phyloP scores from a whole-genome alignment of 2,888 invertebrate genomes.

The Himalopsyche japonica region DNA sequence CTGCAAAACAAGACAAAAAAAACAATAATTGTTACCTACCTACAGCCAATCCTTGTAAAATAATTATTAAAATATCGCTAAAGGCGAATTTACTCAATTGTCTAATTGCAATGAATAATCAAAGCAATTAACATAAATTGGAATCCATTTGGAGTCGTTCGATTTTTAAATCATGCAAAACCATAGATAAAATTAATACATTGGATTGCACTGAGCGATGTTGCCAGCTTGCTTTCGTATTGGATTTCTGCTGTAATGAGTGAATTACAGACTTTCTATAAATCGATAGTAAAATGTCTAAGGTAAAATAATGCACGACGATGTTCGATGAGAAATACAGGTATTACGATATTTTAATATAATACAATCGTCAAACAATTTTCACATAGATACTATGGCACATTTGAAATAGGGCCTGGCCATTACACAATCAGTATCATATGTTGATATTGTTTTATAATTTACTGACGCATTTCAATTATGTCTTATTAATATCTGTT shows the following conservation, averaged over 20 bases:
- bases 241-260: background rate
- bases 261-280: background rate
- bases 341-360: background rate
- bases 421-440: too few relatives aligned
- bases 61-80: too few relatives aligned
- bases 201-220: background rate
- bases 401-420: too few relatives aligned
- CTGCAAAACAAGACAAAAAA: background rate
- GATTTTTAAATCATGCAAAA: background rate
- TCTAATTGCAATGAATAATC: too few relatives aligned
- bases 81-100: too few relatives aligned
- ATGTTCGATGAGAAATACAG: background rate
- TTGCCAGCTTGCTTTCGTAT: background rate
- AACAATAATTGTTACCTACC: background rate
- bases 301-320: background rate
- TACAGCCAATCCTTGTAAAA: too few relatives aligned
- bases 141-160: background rate
- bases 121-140: background rate
- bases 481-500: too few relatives aligned
- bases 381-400: too few relatives aligned
- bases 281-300: background rate
- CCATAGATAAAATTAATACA: background rate
- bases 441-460: too few relatives aligned
- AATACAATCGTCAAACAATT: background rate
- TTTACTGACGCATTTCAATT: too few relatives aligned